Percentiles rank a stretch among this genome's conserved stretches.
phyloP scores from a whole-genome alignment of 2,113 vertebrate genomes.

The Marcusenius ussheri region DNA sequence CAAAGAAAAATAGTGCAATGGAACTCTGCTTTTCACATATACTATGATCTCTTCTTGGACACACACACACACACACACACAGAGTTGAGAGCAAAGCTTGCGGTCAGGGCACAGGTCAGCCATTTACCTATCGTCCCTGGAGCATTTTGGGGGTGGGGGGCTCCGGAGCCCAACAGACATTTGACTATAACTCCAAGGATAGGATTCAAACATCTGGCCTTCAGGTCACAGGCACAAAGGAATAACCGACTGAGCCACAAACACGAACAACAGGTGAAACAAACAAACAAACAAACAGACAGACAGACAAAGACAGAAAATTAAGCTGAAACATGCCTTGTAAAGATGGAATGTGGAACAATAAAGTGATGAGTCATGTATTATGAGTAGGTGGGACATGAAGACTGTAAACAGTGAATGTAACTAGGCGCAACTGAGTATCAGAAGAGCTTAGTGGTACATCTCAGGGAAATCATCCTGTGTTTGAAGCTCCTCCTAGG shows the following conservation, averaged over 20 bases:
- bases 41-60: background rate
- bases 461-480: background rate
- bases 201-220: background rate
- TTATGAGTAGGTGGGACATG: background rate
- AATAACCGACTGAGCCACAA: background rate
- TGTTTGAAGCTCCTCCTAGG: background rate
- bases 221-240: background rate
- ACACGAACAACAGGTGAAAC: background rate
- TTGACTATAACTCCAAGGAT: background rate
- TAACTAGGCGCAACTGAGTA: background rate
- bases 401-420: background rate
- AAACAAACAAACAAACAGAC: background rate
- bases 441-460: background rate
- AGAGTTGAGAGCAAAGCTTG: background rate
- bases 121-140: background rate
- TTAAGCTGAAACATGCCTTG: background rate
- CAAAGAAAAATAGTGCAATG: background rate
- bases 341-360: background rate
- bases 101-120: background rate
- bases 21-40: background rate
- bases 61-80: background rate
- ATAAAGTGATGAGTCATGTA: background rate
- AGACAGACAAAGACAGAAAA: background rate
- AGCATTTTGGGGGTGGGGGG: background rate
- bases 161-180: background rate